These are phyloP conservation scores for Drosophila paucipuncta DNA, from an alignment of 2,888 invertebrate genomes.

Conservation along the genomic window DNA sequence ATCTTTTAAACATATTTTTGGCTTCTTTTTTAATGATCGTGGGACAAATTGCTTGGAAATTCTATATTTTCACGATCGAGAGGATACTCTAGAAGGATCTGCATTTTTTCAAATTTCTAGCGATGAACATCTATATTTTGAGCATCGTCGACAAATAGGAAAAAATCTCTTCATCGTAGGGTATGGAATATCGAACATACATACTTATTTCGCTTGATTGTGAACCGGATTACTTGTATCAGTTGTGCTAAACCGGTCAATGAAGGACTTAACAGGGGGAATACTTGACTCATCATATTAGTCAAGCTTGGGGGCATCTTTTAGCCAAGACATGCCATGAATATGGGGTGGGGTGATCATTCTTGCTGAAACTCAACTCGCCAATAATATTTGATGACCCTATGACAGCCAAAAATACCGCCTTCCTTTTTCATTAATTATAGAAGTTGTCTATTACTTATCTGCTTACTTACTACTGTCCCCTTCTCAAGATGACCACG, in stretches of 20 bases:
- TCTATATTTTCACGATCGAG: too few species aligned
- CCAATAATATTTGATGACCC: neutral
- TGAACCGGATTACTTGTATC: too few species aligned
- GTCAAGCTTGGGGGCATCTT: neutral
- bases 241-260: neutral
- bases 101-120: too few species aligned
- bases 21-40: neutral
- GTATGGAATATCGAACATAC: neutral
- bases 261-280: neutral
- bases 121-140: too few species aligned
- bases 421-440: neutral
- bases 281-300: neutral
- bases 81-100: too few species aligned
- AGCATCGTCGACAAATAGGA: too few species aligned
- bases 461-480: neutral
- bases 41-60: too few species aligned
- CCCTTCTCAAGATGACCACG: neutral
- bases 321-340: too few species aligned
- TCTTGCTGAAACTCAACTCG: neutral
- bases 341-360: neutral
- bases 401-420: neutral
- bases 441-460: neutral
- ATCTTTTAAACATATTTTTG: neutral
- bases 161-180: neutral
- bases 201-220: neutral